phyloP scores from a whole-genome alignment of 2,888 invertebrate genomes.

The Cyrtodaria siliqua region DNA sequence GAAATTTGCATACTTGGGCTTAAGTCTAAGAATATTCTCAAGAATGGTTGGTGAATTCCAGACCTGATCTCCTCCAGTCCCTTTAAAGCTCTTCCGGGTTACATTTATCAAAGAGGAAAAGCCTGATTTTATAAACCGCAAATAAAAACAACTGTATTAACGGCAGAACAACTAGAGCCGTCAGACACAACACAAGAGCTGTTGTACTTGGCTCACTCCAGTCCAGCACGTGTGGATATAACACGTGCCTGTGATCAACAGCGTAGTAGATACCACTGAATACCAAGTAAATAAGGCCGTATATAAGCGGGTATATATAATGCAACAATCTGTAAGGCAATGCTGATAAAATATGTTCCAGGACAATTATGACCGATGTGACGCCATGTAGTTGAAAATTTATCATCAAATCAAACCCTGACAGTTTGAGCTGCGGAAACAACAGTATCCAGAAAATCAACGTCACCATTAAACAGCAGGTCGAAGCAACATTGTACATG shows the following conservation, averaged over 20 bases:
- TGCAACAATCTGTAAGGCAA: slow-evolving; percentile 79
- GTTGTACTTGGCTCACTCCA: slow-evolving; percentile 78
- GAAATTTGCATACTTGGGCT: too few species aligned
- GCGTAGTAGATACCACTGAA: slow-evolving; percentile 81
- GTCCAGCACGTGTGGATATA: slow-evolving; percentile 81
- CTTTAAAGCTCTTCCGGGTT: slow-evolving; percentile 41
- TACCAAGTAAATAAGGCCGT: slow-evolving; percentile 75
- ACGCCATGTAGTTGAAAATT: slow-evolving; percentile 80
- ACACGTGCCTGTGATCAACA: slow-evolving; percentile 73
- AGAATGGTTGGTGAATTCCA: too few species aligned
- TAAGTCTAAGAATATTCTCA: too few species aligned
- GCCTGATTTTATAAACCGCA: slow-evolving; percentile 70
- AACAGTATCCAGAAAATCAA: slow-evolving; percentile 79
- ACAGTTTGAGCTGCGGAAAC: slow-evolving; percentile 63
- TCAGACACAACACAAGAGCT: slow-evolving; percentile 60
- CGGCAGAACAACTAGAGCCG: slow-evolving; percentile 71
- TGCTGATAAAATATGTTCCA: slow-evolving; percentile 76
- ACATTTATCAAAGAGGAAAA: slow-evolving; percentile 46
- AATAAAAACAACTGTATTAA: slow-evolving; percentile 74
- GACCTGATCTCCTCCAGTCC: too few species aligned
- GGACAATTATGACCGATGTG: slow-evolving; percentile 77
- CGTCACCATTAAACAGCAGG: slow-evolving; percentile 75
- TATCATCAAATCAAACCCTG: slow-evolving; percentile 37
- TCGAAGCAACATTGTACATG: slow-evolving; percentile 70
- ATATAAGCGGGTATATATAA: slow-evolving; percentile 72